Evolutionary conservation across 2,888 invertebrate genomes (phyloP).

Genomic region (Spisula subtruncata): DNA sequence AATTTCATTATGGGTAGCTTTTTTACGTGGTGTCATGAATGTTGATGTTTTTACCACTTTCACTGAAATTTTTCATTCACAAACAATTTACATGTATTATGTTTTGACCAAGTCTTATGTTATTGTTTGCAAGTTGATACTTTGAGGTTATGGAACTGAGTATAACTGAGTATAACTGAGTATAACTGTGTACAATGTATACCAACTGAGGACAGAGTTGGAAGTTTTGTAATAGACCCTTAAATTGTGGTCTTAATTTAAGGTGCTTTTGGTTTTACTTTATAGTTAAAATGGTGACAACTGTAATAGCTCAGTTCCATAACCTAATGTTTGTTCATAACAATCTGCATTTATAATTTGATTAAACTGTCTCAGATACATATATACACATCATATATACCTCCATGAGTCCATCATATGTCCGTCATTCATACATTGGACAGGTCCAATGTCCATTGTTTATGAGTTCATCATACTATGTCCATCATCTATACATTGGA

Average conservation of each 20-base stretch:
- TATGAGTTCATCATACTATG: no score
- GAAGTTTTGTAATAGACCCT: no score
- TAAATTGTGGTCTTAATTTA: no score
- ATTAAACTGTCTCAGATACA: constrained; percentile 17
- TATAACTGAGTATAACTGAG: no score
- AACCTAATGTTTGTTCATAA: not conserved
- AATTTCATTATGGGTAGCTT: no score
- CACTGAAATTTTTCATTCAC: not conserved
- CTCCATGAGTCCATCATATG: no score
- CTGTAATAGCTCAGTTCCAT: not conserved
- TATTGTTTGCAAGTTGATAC: not conserved
- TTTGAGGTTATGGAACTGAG: not conserved
- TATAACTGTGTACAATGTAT: no score
- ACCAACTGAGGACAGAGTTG: no score
- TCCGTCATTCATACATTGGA: not conserved
- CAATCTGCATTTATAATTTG: constrained; percentile 1
- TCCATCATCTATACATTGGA: no score
- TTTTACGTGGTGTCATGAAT: not conserved
- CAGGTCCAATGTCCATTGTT: no score
- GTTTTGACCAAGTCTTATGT: constrained; percentile 18
- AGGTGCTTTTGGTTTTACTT: not conserved
- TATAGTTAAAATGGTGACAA: not conserved
- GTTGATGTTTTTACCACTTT: not conserved
- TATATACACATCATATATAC: not conserved
- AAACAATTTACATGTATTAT: not conserved